Percentiles rank a stretch among this genome's conserved stretches.
These are phyloP conservation scores for Oreochromis aureus DNA, from an alignment of 2,113 vertebrate species.

Conservation along the genomic window DNA sequence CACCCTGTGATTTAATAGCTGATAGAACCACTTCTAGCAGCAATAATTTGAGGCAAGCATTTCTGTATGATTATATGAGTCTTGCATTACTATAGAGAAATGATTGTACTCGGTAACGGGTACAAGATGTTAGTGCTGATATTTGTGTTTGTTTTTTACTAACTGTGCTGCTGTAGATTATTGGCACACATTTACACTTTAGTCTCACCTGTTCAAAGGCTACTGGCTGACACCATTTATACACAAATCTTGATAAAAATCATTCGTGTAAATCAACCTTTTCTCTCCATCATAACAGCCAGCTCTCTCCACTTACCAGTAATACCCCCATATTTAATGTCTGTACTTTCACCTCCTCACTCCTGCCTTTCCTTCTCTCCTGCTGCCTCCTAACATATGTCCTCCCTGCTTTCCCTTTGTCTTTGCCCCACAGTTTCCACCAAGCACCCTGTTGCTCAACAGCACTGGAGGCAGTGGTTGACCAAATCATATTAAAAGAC, in stretches of 20 bases:
- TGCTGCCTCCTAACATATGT: not conserved
- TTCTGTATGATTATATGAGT: not conserved
- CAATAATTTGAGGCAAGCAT: not conserved
- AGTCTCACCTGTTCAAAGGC: not conserved
- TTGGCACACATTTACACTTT: not conserved
- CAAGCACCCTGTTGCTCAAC: not conserved
- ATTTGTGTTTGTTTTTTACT: not conserved
- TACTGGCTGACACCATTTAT: not conserved
- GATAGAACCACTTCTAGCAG: not conserved
- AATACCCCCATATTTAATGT: not conserved
- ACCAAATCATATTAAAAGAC: not conserved
- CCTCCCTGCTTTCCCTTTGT: not conserved
- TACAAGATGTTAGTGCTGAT: not conserved
- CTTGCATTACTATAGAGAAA: not conserved
- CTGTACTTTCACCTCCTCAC: not conserved
- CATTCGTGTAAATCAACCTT: not conserved
- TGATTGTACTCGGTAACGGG: not conserved
- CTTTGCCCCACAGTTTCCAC: not conserved
- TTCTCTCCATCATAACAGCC: not conserved
- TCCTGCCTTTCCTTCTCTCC: not conserved
- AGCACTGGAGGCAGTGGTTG: not conserved
- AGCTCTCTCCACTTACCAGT: rapidly evolving
- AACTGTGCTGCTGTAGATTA: not conserved
- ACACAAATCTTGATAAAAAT: not conserved
- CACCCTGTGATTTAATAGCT: not conserved